Conservation (phyloP, 2,113 vertebrate genomes). For the Ivindomyrus marchei region DNA sequence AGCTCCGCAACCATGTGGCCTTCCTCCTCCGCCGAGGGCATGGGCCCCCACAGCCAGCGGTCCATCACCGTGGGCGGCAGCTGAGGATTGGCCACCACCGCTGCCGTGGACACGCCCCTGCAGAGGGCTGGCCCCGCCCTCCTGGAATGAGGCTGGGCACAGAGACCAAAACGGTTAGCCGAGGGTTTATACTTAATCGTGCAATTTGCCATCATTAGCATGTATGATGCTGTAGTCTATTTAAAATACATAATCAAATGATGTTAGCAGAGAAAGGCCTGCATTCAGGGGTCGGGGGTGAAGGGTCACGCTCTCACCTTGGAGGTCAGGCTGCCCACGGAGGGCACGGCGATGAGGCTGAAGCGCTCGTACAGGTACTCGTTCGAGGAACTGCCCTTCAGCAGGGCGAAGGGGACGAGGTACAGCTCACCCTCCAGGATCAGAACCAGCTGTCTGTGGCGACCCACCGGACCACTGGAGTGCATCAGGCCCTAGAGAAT, state of each 20-base stretch:
- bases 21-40: slow-evolving; percentile 90
- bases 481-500: slow-evolving; percentile 83
- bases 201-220: not conserved
- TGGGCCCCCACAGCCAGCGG: slow-evolving; percentile 93
- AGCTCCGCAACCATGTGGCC: slow-evolving; percentile 83
- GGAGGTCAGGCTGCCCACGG: slow-evolving; percentile 74
- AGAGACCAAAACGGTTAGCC: not conserved
- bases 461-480: slow-evolving; percentile 83
- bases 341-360: slow-evolving; percentile 82
- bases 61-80: slow-evolving; percentile 88
- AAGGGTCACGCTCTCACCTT: slow-evolving; percentile 62
- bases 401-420: slow-evolving; percentile 88
- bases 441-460: slow-evolving; percentile 84
- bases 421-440: slow-evolving; percentile 94
- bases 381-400: slow-evolving; percentile 90
- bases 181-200: not conserved
- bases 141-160: slow-evolving; percentile 63
- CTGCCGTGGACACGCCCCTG: slow-evolving; percentile 80
- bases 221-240: not conserved
- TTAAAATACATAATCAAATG: not conserved
- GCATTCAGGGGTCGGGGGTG: not conserved
- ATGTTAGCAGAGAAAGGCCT: not conserved
- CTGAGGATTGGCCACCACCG: slow-evolving; percentile 84
- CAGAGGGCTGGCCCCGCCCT: slow-evolving; percentile 64
- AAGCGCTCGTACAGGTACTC: slow-evolving; percentile 93